Percentiles rank a stretch among this genome's conserved stretches.
Evolutionary conservation across 2,888 invertebrate species (phyloP).

Genomic region (Dastarcus helophoroides): DNA sequence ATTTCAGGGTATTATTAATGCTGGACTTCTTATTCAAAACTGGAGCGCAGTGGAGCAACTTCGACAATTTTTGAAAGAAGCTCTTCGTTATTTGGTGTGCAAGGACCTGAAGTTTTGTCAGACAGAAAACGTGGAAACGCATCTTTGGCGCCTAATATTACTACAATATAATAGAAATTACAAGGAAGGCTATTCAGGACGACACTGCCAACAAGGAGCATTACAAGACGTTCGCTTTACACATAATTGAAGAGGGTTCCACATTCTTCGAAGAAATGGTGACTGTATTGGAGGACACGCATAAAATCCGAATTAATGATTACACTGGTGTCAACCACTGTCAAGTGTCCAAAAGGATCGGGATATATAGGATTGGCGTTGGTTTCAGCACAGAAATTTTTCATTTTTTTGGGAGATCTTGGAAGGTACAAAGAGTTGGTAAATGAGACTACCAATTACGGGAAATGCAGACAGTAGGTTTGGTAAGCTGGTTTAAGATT

Average conservation of each 20-base stretch:
- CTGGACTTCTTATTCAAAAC: constrained; percentile 47
- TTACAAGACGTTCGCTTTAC: constrained; percentile 52
- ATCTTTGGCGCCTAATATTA: constrained; percentile 87
- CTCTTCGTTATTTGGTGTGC: constrained; percentile 54
- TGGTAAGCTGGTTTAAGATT: neutral
- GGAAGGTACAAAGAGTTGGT: constrained; percentile 82
- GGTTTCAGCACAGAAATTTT: constrained; percentile 77
- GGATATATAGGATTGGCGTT: constrained; percentile 63
- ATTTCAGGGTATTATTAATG: constrained; percentile 52
- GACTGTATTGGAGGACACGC: constrained; percentile 59
- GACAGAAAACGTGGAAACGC: constrained; percentile 75
- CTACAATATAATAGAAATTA: constrained; percentile 75
- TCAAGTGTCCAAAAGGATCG: constrained; percentile 49
- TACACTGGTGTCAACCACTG: constrained; percentile 48
- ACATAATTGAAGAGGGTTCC: constrained; percentile 69
- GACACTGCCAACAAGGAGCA: constrained; percentile 50
- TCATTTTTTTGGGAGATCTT: constrained; percentile 84
- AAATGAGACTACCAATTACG: constrained; percentile 69
- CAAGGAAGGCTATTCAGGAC: constrained; percentile 56
- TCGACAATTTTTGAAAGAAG: constrained; percentile 55
- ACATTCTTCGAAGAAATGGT: constrained; percentile 67
- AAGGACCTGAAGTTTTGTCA: constrained; percentile 80
- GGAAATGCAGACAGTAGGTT: constrained; percentile 58
- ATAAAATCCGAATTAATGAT: constrained; percentile 59
- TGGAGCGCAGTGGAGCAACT: constrained; percentile 54